Evolutionary conservation across 2,113 vertebrate species (phyloP).

Genomic region (Pan paniscus): DNA sequence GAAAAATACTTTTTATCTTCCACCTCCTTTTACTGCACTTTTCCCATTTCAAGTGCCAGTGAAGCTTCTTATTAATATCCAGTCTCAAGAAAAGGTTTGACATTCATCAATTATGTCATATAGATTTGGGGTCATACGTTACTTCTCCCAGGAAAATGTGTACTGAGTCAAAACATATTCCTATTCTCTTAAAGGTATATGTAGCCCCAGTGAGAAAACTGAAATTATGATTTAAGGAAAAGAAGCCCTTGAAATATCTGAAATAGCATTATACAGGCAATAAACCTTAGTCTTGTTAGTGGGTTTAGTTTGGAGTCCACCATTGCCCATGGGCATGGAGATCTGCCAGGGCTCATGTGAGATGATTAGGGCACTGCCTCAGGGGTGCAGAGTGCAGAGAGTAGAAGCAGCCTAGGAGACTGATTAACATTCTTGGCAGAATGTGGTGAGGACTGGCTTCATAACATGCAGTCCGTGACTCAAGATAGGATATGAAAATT

Average conservation of each 20-base stretch:
- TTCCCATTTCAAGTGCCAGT: not conserved
- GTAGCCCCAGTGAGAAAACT: conserved; percentile 9
- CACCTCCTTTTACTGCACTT: not conserved
- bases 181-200: conserved; percentile 5
- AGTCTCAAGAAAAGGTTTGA: not conserved
- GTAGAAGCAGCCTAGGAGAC: not conserved
- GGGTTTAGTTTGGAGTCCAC: not conserved
- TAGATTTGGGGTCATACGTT: not conserved
- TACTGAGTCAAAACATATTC: not conserved
- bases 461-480: not conserved
- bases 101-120: not conserved
- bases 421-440: not conserved
- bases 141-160: not conserved
- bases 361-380: not conserved
- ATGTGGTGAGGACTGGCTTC: not conserved
- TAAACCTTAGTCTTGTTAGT: not conserved
- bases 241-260: not conserved
- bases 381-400: not conserved
- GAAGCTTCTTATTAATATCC: not conserved
- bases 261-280: not conserved
- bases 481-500: not conserved
- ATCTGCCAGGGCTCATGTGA: not conserved
- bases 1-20: not conserved
- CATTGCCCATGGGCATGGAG: not conserved
- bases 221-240: conserved; percentile 19